Evolutionary conservation across 2,888 invertebrate genomes (phyloP), one percentile per base, ranked within the genome.

Genomic region (Sminthurides aquaticus): DNA sequence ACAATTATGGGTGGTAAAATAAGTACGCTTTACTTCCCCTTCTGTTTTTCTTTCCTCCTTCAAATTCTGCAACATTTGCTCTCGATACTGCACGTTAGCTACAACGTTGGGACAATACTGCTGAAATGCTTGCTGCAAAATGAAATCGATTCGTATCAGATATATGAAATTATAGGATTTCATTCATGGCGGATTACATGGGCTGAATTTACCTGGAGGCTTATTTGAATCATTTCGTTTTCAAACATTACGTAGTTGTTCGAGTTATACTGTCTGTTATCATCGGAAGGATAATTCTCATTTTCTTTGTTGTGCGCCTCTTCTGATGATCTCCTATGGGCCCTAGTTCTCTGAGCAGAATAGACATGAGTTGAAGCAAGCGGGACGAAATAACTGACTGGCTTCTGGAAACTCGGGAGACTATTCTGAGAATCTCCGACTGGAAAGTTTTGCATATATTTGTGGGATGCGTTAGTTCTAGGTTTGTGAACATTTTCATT

Each of bases 31-130:
- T 66, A 81, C 78, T 72, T 80, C 76, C 68, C 80, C 78, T 69
- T 82, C 76, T 69, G 81, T 67, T 71, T 81, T 78, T 54, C 82
- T 77, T 67, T 82, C 74, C 57, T 79, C 78, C 20, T 80, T 79
- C 67, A 82, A 77, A 69, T 82, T 80, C 1, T 78, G 77, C 71
- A 84, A 76, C 68, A 79, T 81, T 57, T 80, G 79, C 63, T 82
- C 78, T 66, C 85, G 79, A 60, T 79, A 78, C 73, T 84, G 83
- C 0, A 85, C 84, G 57, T 81, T 80, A 56, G 80, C 78, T 29
- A 88, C 81, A 77, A 90, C 90, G 67, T 85, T 83, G 0, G 90
- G 90, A 34, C 86, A 84, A 73, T 88, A 87, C 69, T 78, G 81
- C 71, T 83, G 81, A 74, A 91, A 82, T 76, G 87, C 86, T 65